Percentiles rank a stretch among this genome's conserved stretches.
Conservation (phyloP, 2,113 vertebrate genomes). For the Chinchilla lanigera region DNA sequence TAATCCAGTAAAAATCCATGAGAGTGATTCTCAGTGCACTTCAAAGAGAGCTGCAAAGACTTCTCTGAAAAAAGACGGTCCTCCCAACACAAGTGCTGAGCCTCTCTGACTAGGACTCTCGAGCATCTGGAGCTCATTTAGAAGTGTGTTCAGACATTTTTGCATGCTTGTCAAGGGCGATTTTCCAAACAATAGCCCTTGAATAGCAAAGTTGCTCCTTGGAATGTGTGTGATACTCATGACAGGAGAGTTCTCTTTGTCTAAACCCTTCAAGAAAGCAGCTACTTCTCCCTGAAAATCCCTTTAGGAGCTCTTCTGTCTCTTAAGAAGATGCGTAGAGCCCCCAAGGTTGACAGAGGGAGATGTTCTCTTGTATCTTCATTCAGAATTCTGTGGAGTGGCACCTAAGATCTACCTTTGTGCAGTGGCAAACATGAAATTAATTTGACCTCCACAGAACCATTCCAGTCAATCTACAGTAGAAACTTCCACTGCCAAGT, state of each 20-base stretch:
- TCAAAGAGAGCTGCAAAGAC: slow-evolving; percentile 41
- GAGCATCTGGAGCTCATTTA: slow-evolving; percentile 67
- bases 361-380: slow-evolving; percentile 26
- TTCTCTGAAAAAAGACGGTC: slow-evolving; percentile 39
- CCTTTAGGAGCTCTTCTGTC: slow-evolving; percentile 45
- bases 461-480: not conserved
- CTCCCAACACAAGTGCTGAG: not conserved
- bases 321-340: slow-evolving; percentile 43
- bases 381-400: slow-evolving; percentile 33
- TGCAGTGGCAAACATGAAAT: not conserved
- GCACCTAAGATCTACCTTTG: not conserved
- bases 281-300: slow-evolving; percentile 66
- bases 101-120: slow-evolving; percentile 31
- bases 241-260: slow-evolving; percentile 56
- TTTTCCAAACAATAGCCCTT: slow-evolving; percentile 67
- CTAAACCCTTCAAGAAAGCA: slow-evolving; percentile 62
- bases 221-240: slow-evolving; percentile 48
- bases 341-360: slow-evolving; percentile 25
- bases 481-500: not conserved
- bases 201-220: slow-evolving; percentile 66
- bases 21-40: slow-evolving; percentile 41
- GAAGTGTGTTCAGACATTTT: slow-evolving; percentile 60
- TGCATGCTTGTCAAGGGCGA: slow-evolving; percentile 62
- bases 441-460: not conserved
- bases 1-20: slow-evolving; percentile 26